A percentile compares a stretch with the other conserved stretches of the same genome.
phyloP scores from a whole-genome alignment of 2,113 vertebrate species.

The Charina bottae region DNA sequence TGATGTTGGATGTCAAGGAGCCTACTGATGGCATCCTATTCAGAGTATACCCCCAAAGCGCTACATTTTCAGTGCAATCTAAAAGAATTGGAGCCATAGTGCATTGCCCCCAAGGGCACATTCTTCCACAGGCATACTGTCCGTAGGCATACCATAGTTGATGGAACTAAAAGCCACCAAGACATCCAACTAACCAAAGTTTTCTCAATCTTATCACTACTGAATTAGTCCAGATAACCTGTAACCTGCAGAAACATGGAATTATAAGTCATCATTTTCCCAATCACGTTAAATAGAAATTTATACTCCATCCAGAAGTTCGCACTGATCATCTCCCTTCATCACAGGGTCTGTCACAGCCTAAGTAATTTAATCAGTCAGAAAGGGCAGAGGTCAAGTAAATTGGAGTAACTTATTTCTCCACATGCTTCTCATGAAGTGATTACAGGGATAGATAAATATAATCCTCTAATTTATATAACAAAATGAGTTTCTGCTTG shows the following conservation, averaged over 20 bases:
- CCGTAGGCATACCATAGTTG: background rate
- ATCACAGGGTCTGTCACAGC: background rate
- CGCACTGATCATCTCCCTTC: background rate
- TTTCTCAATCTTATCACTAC: background rate
- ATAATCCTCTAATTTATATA: background rate
- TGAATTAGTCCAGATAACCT: background rate
- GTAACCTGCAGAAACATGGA: background rate
- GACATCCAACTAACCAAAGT: background rate
- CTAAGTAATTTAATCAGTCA: background rate
- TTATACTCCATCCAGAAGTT: background rate
- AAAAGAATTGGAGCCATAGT: background rate
- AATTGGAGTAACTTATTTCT: background rate
- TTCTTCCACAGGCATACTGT: background rate
- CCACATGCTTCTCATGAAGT: conserved; percentile 20
- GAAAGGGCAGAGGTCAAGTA: background rate
- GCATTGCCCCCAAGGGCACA: background rate
- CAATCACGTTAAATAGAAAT: background rate
- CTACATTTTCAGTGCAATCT: background rate
- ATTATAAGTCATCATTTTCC: background rate
- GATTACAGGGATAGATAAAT: conserved; percentile 30
- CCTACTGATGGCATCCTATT: background rate
- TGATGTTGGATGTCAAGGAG: background rate
- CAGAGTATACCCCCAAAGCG: background rate
- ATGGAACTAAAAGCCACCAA: background rate
- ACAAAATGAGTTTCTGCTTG: conserved; percentile 11